Percentiles rank a stretch among this genome's conserved stretches.
Evolutionary conservation across 2,797 vertebrate genomes (phyloP).

Genomic region (Poeciliopsis gracilis): DNA sequence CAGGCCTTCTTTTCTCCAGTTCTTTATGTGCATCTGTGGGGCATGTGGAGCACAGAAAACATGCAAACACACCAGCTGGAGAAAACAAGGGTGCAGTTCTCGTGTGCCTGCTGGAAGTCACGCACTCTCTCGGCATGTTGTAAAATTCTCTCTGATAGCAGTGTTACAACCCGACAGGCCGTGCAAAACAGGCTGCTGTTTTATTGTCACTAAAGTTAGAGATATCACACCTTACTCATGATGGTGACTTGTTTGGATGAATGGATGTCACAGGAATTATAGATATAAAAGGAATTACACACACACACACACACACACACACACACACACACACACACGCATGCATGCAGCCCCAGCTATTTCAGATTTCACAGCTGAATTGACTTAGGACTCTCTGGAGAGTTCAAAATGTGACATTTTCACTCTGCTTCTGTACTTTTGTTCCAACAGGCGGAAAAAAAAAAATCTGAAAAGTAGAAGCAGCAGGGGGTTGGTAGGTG

Average conservation of each 20-base stretch:
- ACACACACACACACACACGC: neutral
- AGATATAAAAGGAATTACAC: conserved; percentile 74
- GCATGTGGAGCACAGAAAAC: conserved; percentile 73
- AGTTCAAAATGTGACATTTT: conserved; percentile 81
- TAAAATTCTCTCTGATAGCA: conserved; percentile 70
- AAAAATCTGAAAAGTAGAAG: conserved; percentile 75
- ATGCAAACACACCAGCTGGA: conserved; percentile 64
- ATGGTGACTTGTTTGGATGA: conserved; percentile 66
- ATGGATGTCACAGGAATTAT: conserved; percentile 64
- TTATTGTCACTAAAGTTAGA: conserved; percentile 67
- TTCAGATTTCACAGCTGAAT: conserved; percentile 78
- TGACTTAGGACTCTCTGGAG: conserved; percentile 83
- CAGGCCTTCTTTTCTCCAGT: conserved; percentile 35
- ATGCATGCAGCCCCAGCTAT: conserved; percentile 54
- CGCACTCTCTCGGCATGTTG: conserved; percentile 67
- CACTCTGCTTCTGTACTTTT: conserved; percentile 80
- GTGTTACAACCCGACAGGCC: conserved; percentile 65
- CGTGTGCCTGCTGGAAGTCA: conserved; percentile 70
- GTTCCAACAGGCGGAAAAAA: conserved; percentile 75
- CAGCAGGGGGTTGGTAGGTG: conserved; percentile 72
- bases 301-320: conserved; percentile 27
- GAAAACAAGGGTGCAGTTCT: conserved; percentile 72
- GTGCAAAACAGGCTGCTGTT: conserved; percentile 35
- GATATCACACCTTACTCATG: conserved; percentile 61
- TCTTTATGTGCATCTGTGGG: conserved; percentile 73